Base-by-base conservation (phyloP, 2,797 vertebrate genomes). In the Atherinosoma microstoma region DNA sequence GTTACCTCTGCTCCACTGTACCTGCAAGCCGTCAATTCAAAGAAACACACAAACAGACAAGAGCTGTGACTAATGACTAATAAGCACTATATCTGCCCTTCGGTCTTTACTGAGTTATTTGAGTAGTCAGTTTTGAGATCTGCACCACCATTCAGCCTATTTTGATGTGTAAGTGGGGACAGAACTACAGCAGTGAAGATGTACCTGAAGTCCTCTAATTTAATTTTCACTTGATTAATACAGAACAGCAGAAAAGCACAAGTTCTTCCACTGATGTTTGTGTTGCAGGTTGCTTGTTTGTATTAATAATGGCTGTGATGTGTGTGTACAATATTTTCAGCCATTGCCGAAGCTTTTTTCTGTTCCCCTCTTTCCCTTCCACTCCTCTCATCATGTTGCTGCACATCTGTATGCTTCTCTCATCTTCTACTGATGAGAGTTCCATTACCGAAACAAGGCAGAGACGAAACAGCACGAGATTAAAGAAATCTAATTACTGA, bases 351-450 rank as follows among this genome's bases (percentile, higher is more conserved):
- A 72, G 30, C 53, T 67, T 64, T 64, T 66, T 30, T 40, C 42
- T 68, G 20, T 18, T 67, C 30, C 27, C 10, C 13, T 38, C 53
- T 56, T 60, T 71, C 22, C 49, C 27, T 34, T 79, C 29, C 76
- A 40, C 38, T 72, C 60, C 72, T 70, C 49, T 77, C 62, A 6
- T 76, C 70, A 30, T 67, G 22, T 79, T 67, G 67, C 67, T 57
- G 38, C 63, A 35, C 68, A 64, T 79, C 65, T 56, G 35, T 20
- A 0, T 32, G 54, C 74, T 78, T 72, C 66, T 70, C 74, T 81
- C 71, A 53, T 81, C 83, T 72, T 40, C 30, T 67, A 65, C 42
- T 64, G 78, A 92, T 78, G 68, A 88, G 68, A 87, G 83, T 69
- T 35, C 58, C 74, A 74, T 84, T 57, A 59, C 85, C 40, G 76